phyloP scores from a whole-genome alignment of 2,797 vertebrate genomes.

The Poecile montanus region DNA sequence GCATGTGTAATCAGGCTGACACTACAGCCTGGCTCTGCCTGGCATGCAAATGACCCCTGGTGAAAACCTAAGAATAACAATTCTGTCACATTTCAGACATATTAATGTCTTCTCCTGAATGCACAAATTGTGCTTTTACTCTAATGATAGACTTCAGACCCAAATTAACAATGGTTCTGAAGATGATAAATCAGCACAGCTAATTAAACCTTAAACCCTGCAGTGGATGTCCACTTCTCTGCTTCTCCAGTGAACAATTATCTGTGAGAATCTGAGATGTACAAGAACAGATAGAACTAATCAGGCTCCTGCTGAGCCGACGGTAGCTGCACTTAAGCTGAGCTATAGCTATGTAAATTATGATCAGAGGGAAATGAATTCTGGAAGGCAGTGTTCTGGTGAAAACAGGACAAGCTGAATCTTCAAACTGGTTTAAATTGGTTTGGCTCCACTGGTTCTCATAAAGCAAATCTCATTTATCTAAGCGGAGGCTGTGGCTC shows the following conservation, averaged over 20 bases:
- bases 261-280: neutral
- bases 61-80: neutral
- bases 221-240: neutral
- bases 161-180: neutral
- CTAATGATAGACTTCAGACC: neutral
- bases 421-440: conserved; percentile 44
- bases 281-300: conserved; percentile 20
- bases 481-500: neutral
- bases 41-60: neutral
- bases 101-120: neutral
- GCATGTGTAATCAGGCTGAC: neutral
- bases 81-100: neutral
- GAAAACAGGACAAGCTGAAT: conserved; percentile 24
- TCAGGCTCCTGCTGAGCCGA: conserved; percentile 27
- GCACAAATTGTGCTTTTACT: neutral
- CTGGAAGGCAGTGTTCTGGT: conserved; percentile 20
- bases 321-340: neutral
- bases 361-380: conserved; percentile 27
- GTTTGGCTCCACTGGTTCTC: conserved; percentile 14
- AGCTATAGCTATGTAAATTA: conserved; percentile 27
- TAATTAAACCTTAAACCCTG: neutral
- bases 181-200: neutral
- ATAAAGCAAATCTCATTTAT: conserved; percentile 26
- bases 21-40: neutral
- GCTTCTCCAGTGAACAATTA: neutral